Evolutionary conservation across 1,140 invertebrate genomes (phyloP).

Genomic region (Solenopsis fugax): DNA sequence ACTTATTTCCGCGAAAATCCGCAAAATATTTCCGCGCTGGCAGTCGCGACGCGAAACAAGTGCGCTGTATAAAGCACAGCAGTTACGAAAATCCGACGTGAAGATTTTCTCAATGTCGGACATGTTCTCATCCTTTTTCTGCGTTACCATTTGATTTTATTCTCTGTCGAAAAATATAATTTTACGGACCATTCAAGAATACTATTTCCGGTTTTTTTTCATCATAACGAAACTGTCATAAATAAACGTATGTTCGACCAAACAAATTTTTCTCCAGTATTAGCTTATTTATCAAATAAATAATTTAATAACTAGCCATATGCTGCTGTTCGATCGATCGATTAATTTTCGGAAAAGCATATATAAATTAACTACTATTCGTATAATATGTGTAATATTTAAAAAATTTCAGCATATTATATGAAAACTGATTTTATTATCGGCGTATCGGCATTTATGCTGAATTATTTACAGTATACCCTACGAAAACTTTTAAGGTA

Average conservation of each 20-base stretch:
- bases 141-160: neutral
- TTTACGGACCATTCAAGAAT: neutral
- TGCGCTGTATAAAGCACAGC: slow-evolving; percentile 1
- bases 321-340: neutral
- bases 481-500: slow-evolving; percentile 30
- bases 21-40: slow-evolving; percentile 49
- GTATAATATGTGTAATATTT: neutral
- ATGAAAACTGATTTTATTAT: neutral
- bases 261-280: neutral
- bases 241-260: neutral
- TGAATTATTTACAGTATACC: slow-evolving; percentile 26
- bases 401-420: neutral
- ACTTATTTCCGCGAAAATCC: slow-evolving; percentile 49
- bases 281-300: neutral
- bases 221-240: neutral
- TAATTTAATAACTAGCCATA: slow-evolving; percentile 6
- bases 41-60: slow-evolving; percentile 39
- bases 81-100: slow-evolving; percentile 37
- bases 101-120: slow-evolving; percentile 37
- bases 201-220: neutral
- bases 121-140: slow-evolving; percentile 4
- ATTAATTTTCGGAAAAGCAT: neutral
- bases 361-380: neutral
- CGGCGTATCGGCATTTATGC: neutral
- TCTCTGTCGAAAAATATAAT: slow-evolving; percentile 21